phyloP scores from a whole-genome alignment of 2,797 vertebrate genomes.

The Phyllotis vaccarum region DNA sequence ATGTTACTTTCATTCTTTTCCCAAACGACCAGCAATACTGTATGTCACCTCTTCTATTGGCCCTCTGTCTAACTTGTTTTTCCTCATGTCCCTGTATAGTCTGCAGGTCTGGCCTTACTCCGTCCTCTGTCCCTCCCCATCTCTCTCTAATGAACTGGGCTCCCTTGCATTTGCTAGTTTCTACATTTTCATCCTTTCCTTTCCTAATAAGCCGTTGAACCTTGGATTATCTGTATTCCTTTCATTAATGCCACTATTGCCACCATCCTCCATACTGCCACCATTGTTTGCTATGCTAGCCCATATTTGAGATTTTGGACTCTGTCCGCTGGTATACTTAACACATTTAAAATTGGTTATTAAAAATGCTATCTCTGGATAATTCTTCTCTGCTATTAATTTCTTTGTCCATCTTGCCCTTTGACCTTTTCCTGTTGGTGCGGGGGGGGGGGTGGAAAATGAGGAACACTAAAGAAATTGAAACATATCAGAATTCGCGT shows the following conservation, averaged over 20 bases:
- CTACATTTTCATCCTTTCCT: conserved; percentile 15
- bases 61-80: neutral
- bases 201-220: conserved; percentile 42
- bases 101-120: neutral
- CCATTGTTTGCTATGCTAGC: neutral
- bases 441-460: too few species aligned
- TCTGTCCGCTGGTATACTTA: conserved; percentile 32
- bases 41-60: neutral
- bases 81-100: conserved; percentile 32
- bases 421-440: conserved; percentile 35
- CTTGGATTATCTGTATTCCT: neutral
- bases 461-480: neutral
- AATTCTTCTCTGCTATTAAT: conserved; percentile 10
- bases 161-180: neutral
- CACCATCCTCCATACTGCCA: neutral
- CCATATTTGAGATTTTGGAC: neutral
- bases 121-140: neutral
- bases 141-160: neutral
- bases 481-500: conserved; percentile 29
- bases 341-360: conserved; percentile 48
- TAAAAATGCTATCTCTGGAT: neutral
- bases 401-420: conserved; percentile 30
- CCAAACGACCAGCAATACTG: neutral
- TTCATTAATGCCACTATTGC: neutral
- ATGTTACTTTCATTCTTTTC: conserved; percentile 38